These are phyloP conservation scores for Coenonympha glycerion DNA, from an alignment of 2,888 invertebrate genomes.

Conservation along the genomic window DNA sequence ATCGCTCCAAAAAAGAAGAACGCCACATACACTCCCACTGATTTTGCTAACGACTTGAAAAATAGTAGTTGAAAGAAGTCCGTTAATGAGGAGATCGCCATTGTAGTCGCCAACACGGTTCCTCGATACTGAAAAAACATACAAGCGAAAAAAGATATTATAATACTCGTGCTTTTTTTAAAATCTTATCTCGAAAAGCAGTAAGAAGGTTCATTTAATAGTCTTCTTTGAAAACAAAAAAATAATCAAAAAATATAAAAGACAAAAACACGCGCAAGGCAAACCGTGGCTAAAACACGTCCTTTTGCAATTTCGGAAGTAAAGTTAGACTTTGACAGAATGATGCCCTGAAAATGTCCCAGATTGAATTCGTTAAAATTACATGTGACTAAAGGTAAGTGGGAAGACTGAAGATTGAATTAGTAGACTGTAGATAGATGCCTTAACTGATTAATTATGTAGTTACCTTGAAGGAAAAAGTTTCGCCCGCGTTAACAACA, in stretches of 20 bases:
- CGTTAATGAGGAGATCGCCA: conserved; percentile 31
- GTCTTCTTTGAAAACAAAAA: too few relatives aligned
- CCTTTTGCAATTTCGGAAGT: too few relatives aligned
- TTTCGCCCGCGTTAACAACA: conserved; percentile 51
- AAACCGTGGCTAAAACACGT: too few relatives aligned
- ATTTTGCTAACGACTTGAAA: conserved; percentile 31
- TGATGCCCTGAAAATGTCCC: too few relatives aligned
- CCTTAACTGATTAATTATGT: not conserved
- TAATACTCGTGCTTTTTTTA: too few relatives aligned
- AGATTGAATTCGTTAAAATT: too few relatives aligned
- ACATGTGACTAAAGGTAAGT: too few relatives aligned
- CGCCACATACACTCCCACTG: conserved; percentile 32
- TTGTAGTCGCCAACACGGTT: conserved; percentile 34
- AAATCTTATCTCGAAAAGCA: not conserved
- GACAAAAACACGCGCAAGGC: too few relatives aligned
- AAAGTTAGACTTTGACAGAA: too few relatives aligned
- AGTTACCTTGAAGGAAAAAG: conserved; percentile 43
- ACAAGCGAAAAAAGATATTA: too few relatives aligned
- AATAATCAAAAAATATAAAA: too few relatives aligned
- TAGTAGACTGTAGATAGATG: not conserved
- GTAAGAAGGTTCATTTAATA: not conserved
- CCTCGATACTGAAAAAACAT: conserved; percentile 32
- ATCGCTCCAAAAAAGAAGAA: conserved; percentile 35
- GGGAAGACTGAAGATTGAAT: too few relatives aligned
- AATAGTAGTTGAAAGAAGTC: conserved; percentile 35